phyloP scores from a whole-genome alignment of 2,113 vertebrate genomes.

The Pelodiscus sinensis region DNA sequence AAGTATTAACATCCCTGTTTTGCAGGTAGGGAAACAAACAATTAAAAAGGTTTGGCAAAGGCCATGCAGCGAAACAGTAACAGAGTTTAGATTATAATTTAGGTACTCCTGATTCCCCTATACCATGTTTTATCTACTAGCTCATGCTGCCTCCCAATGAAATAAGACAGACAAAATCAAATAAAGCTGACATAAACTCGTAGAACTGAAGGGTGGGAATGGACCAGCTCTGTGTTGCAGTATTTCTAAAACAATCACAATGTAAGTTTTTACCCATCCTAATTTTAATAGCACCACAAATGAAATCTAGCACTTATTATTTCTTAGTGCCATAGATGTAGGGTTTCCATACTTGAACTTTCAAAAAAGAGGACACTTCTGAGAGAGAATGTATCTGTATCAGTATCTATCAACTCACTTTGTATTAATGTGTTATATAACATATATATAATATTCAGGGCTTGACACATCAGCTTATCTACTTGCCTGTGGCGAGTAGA shows the following conservation, averaged over 20 bases:
- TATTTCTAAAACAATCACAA: slow-evolving; percentile 27
- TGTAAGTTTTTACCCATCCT: slow-evolving; percentile 19
- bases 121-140: background rate
- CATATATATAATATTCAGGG: too few species aligned
- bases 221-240: too few species aligned
- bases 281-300: slow-evolving; percentile 6
- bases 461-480: too few species aligned
- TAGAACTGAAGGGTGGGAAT: too few species aligned
- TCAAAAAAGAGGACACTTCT: too few species aligned
- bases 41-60: background rate
- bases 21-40: background rate
- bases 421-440: too few species aligned
- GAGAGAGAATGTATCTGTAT: too few species aligned
- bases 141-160: background rate
- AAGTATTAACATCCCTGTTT: slow-evolving; percentile 10
- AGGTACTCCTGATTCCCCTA: too few species aligned
- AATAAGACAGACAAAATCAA: background rate
- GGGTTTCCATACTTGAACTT: too few species aligned
- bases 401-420: too few species aligned
- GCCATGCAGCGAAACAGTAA: slow-evolving; percentile 25
- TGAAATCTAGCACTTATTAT: slow-evolving; percentile 34
- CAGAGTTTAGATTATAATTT: background rate
- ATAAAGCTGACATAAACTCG: slow-evolving; percentile 4
- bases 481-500: too few species aligned
- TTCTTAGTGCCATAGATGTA: background rate